These are phyloP conservation scores for Otocyon megalotis DNA, from an alignment of 2,113 vertebrate species.

Conservation along the genomic window DNA sequence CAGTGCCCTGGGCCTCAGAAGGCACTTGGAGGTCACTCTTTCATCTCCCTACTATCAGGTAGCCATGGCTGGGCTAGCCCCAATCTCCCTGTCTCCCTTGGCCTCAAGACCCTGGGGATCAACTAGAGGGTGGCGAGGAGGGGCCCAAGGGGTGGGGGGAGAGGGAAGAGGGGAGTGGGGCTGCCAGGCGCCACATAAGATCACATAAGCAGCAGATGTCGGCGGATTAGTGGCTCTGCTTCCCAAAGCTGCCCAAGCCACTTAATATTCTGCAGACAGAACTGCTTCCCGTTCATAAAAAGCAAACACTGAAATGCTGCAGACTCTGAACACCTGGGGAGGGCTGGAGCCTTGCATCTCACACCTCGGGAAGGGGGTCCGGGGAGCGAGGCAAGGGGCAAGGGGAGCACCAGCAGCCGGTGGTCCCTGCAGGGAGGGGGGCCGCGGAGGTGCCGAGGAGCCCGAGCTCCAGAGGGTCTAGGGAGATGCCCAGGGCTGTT, in stretches of 20 bases:
- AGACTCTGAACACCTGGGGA: slow-evolving; percentile 71
- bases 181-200: neutral
- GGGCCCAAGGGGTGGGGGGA: neutral
- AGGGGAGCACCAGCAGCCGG: neutral
- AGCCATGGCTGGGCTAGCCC: neutral
- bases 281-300: slow-evolving; percentile 78
- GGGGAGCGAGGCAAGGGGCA: neutral
- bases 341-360: neutral
- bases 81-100: neutral
- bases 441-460: too few species aligned
- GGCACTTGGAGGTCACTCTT: neutral
- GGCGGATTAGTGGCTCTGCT: slow-evolving; percentile 67
- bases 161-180: neutral
- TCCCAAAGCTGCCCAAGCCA: slow-evolving; percentile 14
- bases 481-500: neutral
- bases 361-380: neutral
- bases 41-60: neutral
- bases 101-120: neutral
- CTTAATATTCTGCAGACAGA: slow-evolving; percentile 83
- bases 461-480: neutral
- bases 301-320: slow-evolving; percentile 84
- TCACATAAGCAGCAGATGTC: slow-evolving; percentile 74
- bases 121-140: neutral
- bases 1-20: neutral
- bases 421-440: too few species aligned